Percentiles rank a stretch among this genome's conserved stretches.
Evolutionary conservation across 2,797 vertebrate genomes (phyloP).

Genomic region (Notamacropus eugenii): DNA sequence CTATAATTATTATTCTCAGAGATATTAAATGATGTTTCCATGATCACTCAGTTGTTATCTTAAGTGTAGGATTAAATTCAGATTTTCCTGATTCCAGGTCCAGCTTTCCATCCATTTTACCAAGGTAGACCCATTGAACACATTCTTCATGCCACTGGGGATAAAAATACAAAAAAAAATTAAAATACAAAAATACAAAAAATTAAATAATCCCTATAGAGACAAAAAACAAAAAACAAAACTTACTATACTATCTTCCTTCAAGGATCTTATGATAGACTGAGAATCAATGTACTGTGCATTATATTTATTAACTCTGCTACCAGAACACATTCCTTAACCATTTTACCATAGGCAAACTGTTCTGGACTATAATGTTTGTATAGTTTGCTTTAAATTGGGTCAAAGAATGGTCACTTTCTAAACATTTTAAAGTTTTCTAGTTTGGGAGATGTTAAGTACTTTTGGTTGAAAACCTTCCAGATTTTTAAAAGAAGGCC

Average conservation of each 20-base stretch:
- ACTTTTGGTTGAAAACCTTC: conserved; percentile 24
- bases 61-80: neutral
- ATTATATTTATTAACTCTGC: neutral
- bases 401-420: conserved; percentile 28
- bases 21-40: neutral
- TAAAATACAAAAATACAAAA: neutral
- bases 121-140: neutral
- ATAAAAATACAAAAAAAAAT: neutral
- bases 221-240: too few species aligned
- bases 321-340: neutral
- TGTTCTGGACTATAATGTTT: neutral
- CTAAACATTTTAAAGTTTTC: conserved; percentile 34
- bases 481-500: conserved; percentile 44
- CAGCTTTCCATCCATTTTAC: neutral
- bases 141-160: neutral
- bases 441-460: conserved; percentile 31
- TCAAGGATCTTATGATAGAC: neutral
- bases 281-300: neutral
- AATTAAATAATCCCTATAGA: neutral
- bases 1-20: neutral
- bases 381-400: conserved; percentile 27
- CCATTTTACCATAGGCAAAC: neutral
- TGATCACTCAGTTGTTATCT: neutral
- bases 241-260: neutral
- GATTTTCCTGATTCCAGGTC: neutral